Conservation (phyloP, 2,113 vertebrate genomes). For the Triplophysa tibetana region DNA sequence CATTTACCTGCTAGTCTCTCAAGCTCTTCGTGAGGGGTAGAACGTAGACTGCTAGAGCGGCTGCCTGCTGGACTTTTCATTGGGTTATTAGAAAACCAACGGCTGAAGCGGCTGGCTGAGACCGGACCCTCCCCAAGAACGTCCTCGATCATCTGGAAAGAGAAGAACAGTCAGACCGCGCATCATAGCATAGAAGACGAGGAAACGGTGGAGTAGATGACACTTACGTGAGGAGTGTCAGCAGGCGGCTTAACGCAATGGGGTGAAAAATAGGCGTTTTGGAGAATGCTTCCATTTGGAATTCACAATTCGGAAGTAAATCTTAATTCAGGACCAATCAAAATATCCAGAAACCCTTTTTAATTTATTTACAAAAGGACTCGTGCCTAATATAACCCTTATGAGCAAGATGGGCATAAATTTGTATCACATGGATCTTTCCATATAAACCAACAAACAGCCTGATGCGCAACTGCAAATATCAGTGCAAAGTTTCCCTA, state of each 20-base stretch:
- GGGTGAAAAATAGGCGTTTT: constrained; percentile 36
- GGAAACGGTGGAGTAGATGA: constrained; percentile 43
- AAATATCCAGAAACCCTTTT: not conserved
- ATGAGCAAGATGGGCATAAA: constrained; percentile 71
- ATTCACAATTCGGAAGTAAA: not conserved
- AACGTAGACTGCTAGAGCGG: constrained; percentile 91
- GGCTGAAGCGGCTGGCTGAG: constrained; percentile 92
- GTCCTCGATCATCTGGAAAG: constrained; percentile 93
- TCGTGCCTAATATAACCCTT: not conserved
- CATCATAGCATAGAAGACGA: not conserved
- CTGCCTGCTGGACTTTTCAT: constrained; percentile 87
- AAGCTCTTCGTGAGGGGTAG: constrained; percentile 94
- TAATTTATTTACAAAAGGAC: not conserved
- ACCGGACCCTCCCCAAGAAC: constrained; percentile 91
- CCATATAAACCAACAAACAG: constrained; percentile 9
- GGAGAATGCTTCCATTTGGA: constrained; percentile 6
- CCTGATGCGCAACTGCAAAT: not conserved
- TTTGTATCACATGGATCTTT: constrained; percentile 55
- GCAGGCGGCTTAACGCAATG: constrained; percentile 43
- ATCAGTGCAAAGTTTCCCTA: not conserved
- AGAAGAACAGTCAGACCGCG: constrained; percentile 19
- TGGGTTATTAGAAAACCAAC: constrained; percentile 89
- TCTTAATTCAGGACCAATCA: not conserved
- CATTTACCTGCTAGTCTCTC: constrained; percentile 91
- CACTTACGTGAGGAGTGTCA: constrained; percentile 64